Base-by-base conservation (phyloP, 2,797 vertebrate species). In the Simalia tracyae region DNA sequence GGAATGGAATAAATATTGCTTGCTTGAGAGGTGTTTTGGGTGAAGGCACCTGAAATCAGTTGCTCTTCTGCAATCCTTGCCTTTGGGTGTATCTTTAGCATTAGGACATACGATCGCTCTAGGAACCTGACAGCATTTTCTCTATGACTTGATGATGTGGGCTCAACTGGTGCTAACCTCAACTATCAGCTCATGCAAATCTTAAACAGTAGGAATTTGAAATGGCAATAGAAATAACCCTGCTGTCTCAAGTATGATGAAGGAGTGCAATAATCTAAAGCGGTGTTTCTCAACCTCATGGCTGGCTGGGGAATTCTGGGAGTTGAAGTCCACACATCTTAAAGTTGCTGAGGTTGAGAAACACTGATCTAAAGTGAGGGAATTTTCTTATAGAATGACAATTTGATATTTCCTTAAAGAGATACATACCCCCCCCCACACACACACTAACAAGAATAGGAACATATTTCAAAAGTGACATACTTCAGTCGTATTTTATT, bases 101-200 rank as follows among this genome's bases (percentile, higher is more conserved):
- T 95, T 91, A 95, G 91, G 86, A 95, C 94, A 93, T 96, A 96
- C 96, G 95, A 95, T 92, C 93, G 93, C 8, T 0, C 46, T 72
- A 46, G 94, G 95, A 95, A 88, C 93, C 93, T 95, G 95, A 95
- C 93, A 94, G 96, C 86, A 93, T 92, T 93, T 96, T 96, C 92
- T 94, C 88, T 92, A 91, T 92, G 93, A 94, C 90, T 93, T 87
- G 42, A 93, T 92, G 59, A 93, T 66, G 64, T 91, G 91, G 93
- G 94, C 93, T 84, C 88, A 95, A 92, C 94, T 95, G 93, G 92
- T 90, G 88, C 89, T 95, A 0, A 93, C 93, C 89, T 92, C 42
- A 89, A 94, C 89, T 1, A 0, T 86, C 89, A 54, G 50, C 93
- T 94, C 94, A 93, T 94, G 91, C 89, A 0, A 94, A 93, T 63